Evolutionary conservation across 2,113 vertebrate genomes (phyloP), one percentile per base, ranked within the genome.

Genomic region (Zosterops hypoxanthus): DNA sequence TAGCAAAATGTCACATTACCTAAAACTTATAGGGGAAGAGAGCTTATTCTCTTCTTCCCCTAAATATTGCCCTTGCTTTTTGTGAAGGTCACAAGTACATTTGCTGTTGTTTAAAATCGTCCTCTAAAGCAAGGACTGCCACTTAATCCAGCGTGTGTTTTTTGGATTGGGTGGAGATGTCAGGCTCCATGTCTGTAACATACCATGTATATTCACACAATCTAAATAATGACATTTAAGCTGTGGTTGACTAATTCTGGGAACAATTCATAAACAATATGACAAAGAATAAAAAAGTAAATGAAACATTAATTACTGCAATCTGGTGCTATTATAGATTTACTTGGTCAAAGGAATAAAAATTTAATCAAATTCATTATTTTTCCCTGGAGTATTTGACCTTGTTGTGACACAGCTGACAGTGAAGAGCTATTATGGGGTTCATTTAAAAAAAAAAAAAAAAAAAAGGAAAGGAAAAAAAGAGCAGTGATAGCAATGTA

Each of bases 371-470:
- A 95, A 97, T 95, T 86, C 89, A 84, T 95, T 96, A 97, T 94
- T 96, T 96, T 96, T 97, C 95, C 92, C 94, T 71, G 56, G 97
- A 97, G 97, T 96, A 96, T 98, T 97, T 98, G 98, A 98, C 98
- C 98, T 98, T 98, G 97, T 97, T 97, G 96, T 97, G 97, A 97
- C 97, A 97, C 89, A 97, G 94, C 96, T 97, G 95, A 97, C 92
- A 96, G 96, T 94, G 88, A 97, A 97, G 92, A 93, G 86, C 97
- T 97, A 63, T 87, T 84, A 96, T 73, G 60, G 65, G 88, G 83
- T 88, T 97, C 39, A 84, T 91, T 70, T 22, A 2, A 64, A 72
- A 55, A 55, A 87, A 55, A 64, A n/a, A 36, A 36, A 36, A 36
- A 36, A 22, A 71, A n/a, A 17, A 21, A 12, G 2, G 0, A 24